Conservation (phyloP, 2,113 vertebrate species). For the Amblyopsis rosae region DNA sequence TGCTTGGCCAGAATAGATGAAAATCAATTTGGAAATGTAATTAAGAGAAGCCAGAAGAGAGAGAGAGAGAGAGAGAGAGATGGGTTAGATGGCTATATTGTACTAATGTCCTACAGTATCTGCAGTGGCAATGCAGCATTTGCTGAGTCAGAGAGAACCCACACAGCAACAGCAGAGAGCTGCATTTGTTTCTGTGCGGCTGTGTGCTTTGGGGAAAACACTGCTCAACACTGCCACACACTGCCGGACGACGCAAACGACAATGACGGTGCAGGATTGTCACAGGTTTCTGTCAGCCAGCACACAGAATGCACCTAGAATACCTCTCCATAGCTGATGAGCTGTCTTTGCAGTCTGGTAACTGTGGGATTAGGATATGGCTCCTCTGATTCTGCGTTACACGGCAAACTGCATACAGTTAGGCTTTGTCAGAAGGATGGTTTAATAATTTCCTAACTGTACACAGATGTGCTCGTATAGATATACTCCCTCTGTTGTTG, state of each 20-base stretch:
- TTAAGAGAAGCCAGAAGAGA: not conserved
- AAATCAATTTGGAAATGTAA: not conserved
- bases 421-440: conserved; percentile 62
- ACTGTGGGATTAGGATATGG: conserved; percentile 30
- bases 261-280: conserved; percentile 28
- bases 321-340: conserved; percentile 51
- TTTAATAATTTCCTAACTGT: conserved; percentile 55
- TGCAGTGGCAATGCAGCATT: conserved; percentile 53
- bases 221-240: conserved; percentile 66
- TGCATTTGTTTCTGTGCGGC: not conserved
- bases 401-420: conserved; percentile 39
- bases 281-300: conserved; percentile 30
- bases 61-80: conserved; percentile 5
- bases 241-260: conserved; percentile 50
- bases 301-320: conserved; percentile 18
- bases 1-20: not conserved
- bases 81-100: not conserved
- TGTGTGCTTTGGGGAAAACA: not conserved
- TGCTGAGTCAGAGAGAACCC: conserved; percentile 75
- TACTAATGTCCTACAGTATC: conserved; percentile 38
- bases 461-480: conserved; percentile 61
- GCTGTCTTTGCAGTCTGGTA: conserved; percentile 42
- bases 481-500: conserved; percentile 41
- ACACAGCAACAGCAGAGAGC: conserved; percentile 48
- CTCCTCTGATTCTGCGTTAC: conserved; percentile 45